These are phyloP conservation scores for Fulmarus glacialis DNA, from an alignment of 2,113 vertebrate genomes.

Conservation along the genomic window DNA sequence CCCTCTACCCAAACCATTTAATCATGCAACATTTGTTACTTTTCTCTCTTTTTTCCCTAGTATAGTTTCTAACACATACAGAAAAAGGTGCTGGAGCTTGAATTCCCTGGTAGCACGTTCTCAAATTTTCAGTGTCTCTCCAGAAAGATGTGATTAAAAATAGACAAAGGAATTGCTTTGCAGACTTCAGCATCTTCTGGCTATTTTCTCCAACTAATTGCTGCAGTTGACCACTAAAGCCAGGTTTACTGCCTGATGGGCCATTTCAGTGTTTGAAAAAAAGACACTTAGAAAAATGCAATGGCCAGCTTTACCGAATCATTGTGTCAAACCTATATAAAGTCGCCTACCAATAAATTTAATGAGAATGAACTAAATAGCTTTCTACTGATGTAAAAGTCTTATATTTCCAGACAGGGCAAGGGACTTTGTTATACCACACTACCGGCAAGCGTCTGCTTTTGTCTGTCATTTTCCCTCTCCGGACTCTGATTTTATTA, in stretches of 20 bases:
- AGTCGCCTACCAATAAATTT: background rate
- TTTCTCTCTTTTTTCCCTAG: background rate
- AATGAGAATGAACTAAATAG: conserved; percentile 9
- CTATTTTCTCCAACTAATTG: background rate
- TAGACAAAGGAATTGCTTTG: background rate
- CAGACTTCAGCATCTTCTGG: background rate
- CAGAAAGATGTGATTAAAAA: background rate
- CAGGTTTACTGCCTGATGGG: background rate
- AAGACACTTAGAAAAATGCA: background rate
- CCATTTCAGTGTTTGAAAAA: background rate
- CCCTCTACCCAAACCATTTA: background rate
- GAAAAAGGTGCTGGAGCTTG: background rate
- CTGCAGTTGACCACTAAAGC: background rate
- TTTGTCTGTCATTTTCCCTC: conserved; percentile 30
- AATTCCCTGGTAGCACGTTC: background rate
- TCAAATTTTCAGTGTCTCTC: background rate
- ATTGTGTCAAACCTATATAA: background rate
- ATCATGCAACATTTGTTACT: background rate
- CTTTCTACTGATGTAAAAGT: background rate
- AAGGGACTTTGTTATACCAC: background rate
- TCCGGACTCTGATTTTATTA: conserved; percentile 43
- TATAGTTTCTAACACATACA: background rate
- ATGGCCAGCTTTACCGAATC: background rate
- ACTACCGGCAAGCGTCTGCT: background rate
- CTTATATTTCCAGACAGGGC: conserved; percentile 10